Evolutionary conservation across 2,888 invertebrate species (phyloP), one percentile per base, ranked within the genome.

Genomic region (Zhuqinia jingwanae): DNA sequence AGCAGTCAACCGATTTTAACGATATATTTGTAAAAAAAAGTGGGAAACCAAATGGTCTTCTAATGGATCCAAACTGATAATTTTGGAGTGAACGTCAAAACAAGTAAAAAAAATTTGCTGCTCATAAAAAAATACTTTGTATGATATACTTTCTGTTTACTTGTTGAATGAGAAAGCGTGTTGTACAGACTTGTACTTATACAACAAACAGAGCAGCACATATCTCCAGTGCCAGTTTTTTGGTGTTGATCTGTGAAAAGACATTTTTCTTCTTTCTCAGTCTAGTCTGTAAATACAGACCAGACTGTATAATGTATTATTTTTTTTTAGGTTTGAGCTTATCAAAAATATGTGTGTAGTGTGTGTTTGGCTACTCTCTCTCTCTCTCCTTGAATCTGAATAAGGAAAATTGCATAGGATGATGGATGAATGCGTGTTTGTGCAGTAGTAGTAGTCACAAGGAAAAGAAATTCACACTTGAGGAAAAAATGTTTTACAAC

Each of bases 371-470:
- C 65, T 65, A 42, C 11, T 42, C 36, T n/a, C n/a, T n/a, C n/a
- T n/a, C n/a, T n/a, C n/a, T n/a, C n/a, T n/a, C n/a, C n/a, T n/a
- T n/a, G n/a, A n/a, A n/a, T n/a, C n/a, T 65, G 65, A 36, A 78
- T 6, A 47, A 10, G 10, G 63, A 78, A 58, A 78, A 78, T 78
- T 42, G 78, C 63, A 22, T 25, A 10, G 20, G 30, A 53, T 78
- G 78, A 78, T 78, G 65, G 78, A 78, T 78, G 63, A 78, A 76
- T 76, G 56, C 13, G 47, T 27, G n/a, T 63, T 63, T 65, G 17
- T 36, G 36, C 36, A 79, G 5, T 20, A n/a, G n/a, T n/a, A n/a
- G n/a, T n/a, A n/a, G n/a, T 36, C 8, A 36, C 36, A 36, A 15
- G 65, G 17, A n/a, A n/a, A n/a, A 15, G n/a, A 63, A 45, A 63